Conservation (phyloP, 2,113 vertebrate genomes). For the Hymenochirus boettgeri region DNA sequence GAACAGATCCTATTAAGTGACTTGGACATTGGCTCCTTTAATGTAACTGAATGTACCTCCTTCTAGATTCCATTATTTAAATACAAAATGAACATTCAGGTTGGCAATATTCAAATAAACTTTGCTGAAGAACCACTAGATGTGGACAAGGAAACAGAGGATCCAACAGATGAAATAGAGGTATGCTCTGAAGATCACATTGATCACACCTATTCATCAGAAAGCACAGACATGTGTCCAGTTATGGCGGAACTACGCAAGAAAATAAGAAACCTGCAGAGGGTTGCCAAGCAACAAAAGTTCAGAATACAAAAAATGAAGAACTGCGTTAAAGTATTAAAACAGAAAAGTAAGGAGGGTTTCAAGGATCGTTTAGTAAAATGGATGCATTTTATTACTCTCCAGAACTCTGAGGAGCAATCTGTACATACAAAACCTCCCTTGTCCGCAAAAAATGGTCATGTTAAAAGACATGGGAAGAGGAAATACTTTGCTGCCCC, state of each 20-base stretch:
- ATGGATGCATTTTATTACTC: background rate
- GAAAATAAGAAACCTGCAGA: constrained; percentile 26
- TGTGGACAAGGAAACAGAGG: too few species aligned
- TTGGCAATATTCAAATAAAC: too few species aligned
- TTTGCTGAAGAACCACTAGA: too few species aligned
- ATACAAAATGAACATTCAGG: too few species aligned
- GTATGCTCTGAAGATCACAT: background rate
- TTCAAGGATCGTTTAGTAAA: background rate
- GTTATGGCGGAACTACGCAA: background rate
- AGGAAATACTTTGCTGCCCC: background rate
- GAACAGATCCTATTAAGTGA: background rate
- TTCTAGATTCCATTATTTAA: too few species aligned
- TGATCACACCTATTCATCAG: constrained; percentile 23
- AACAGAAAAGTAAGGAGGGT: background rate
- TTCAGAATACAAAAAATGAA: constrained; percentile 29
- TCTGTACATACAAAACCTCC: background rate
- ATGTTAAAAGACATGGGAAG: background rate
- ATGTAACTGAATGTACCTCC: too few species aligned
- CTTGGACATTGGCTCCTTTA: background rate
- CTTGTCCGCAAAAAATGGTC: background rate
- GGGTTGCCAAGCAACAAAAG: constrained; percentile 27
- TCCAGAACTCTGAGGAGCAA: too few species aligned
- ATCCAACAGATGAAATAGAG: background rate
- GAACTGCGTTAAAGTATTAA: constrained; percentile 8
- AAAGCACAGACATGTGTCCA: background rate